A percentile compares a stretch with the other conserved stretches of the same genome.
Evolutionary conservation across 2,888 invertebrate genomes (phyloP).

Genomic region (Andrena dorsata): DNA sequence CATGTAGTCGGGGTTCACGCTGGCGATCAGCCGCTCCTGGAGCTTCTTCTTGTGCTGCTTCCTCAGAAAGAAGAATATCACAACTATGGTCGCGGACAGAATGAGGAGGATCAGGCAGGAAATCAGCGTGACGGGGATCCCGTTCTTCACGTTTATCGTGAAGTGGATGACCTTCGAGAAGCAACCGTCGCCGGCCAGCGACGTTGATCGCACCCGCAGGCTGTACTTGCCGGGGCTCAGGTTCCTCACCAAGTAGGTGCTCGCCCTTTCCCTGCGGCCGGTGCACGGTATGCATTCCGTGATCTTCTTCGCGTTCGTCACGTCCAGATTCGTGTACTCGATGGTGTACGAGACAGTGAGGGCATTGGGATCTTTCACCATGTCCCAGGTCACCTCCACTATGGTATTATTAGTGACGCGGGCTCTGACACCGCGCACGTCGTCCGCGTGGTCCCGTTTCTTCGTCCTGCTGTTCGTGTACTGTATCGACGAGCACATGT

Average conservation of each 20-base stretch:
- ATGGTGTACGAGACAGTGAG: constrained; percentile 88
- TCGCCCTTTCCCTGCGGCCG: constrained; percentile 68
- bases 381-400: constrained; percentile 86
- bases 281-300: constrained; percentile 86
- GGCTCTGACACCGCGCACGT: constrained; percentile 77
- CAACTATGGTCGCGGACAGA: constrained; percentile 55
- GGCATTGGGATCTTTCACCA: constrained; percentile 89
- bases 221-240: constrained; percentile 87
- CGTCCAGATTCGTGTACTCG: constrained; percentile 85
- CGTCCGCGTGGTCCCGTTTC: constrained; percentile 83
- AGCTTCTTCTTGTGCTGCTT: constrained; percentile 78
- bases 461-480: constrained; percentile 85
- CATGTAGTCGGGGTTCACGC: constrained; percentile 89
- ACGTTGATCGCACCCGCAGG: constrained; percentile 87
- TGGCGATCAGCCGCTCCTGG: constrained; percentile 85
- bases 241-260: constrained; percentile 78
- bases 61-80: constrained; percentile 77
- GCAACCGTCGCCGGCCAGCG: constrained; percentile 87
- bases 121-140: constrained; percentile 62
- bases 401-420: constrained; percentile 77
- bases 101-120: constrained; percentile 70
- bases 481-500: constrained; percentile 78
- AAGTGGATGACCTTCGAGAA: constrained; percentile 79
- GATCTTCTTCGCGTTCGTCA: constrained; percentile 80
- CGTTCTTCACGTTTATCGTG: constrained; percentile 67